Base-by-base conservation (phyloP, 1,140 invertebrate species). In the Maniola jurtina region DNA sequence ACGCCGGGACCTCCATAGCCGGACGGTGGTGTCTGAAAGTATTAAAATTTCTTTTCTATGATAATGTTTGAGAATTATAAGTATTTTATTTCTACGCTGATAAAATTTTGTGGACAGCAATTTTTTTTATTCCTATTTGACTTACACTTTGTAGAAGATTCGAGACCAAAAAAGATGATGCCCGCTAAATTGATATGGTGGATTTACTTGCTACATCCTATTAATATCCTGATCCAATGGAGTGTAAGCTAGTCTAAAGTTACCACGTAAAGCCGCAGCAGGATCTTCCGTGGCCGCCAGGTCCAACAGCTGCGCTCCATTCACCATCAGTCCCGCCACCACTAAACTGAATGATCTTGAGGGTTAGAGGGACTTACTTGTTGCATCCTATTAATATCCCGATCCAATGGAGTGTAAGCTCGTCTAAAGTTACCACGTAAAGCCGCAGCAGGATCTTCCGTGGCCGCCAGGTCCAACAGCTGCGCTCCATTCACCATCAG, bases 401-500 rank as follows among this genome's bases (percentile, higher is more conserved):
- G 92, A 79, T 96, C 95, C 62, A 95, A 85, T 69, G 96, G 94
- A 64, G 94, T 93, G 73, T 94, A 94, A 66, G 95, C 93, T 64
- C 95, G 84, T 77, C 95, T 93, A 42, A 95, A 95, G 81, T 96
- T 95, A 42, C 95, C 95, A 67, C 95, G 92, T 5, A 95, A 93
- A 1, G 93, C 93, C n/a, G 96, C 93, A 62, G 95, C 92, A 5
- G 94, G 92, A 82, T 98, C 96, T 52, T 94, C 94, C 56, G 96
- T 94, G 0, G 96, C 95, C 0, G 97, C 96, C 79, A 97, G 86
- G 82, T 99, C 97, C 50, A 99, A 91, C 8, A 98, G 93, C 25
- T 96, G 90, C 54, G 95, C 92, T 16, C 96, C 95, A 84, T 99
- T 98, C 33, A 98, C 94, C 3, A 97, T 96, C 10, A 97, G 91